Base-by-base conservation (phyloP, 2,113 vertebrate species). In the Scytalopus superciliaris region DNA sequence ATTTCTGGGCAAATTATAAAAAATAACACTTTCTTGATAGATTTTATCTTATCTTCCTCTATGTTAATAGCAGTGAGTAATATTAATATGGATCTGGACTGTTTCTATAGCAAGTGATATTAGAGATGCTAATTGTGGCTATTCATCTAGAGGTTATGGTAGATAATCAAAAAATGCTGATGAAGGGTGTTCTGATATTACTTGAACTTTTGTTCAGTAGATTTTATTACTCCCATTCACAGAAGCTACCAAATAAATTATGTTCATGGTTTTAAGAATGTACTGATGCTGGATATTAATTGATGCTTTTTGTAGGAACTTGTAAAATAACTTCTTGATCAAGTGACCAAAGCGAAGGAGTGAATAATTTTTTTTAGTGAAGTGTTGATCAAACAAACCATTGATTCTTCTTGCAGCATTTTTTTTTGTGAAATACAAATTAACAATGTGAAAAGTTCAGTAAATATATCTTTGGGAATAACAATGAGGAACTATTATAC, bases 81-180 rank as follows among this genome's bases (percentile, higher is more conserved):
- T 86, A 89, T 76, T 87, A 76, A 73, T 82, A 73, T 1, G 3
- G 81, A 84, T 59, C 27, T 30, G 45, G 42, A 45, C 52, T 85
- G n/a, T 89, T 96, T 91, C 76, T 84, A 57, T n/a, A 78, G 35
- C 28, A 69, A 88, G 60, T 74, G 57, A 44, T 92, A 84, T 90
- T 84, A 84, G 67, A 84, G 56, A 94, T 90, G 75, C n/a, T 96
- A 96, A 97, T 96, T 1, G 0, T 76, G 76, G 44, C 56, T 76
- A 84, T 95, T 91, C 6, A 2, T 91, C 70, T 85, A 63, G 57
- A 40, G 24, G 27, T 89, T 90, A 92, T 78, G 40, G 59, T 89
- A 78, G 67, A 55, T 78, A 94, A 89, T 94, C 86, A 90, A 81
- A 96, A 95, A 92, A 87, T 82, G 95, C 86, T 96, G 95, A 97